These are phyloP conservation scores for Marmota flaviventris DNA, from an alignment of 2,113 vertebrate species.

Conservation along the genomic window DNA sequence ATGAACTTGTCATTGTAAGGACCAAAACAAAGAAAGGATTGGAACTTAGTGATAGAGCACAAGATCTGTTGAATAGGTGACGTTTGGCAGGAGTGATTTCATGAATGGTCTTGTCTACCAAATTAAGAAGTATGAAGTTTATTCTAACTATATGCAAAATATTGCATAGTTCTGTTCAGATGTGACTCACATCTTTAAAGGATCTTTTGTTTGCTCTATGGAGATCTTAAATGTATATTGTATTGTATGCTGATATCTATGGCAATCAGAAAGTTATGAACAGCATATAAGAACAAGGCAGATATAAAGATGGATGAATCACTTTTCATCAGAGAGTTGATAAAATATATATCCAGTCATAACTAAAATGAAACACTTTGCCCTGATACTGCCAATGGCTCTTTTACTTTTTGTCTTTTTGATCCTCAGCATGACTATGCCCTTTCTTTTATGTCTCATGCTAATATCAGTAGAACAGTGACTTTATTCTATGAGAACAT, in stretches of 20 bases:
- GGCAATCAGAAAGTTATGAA: background rate
- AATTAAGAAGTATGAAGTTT: background rate
- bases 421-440: background rate
- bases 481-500: constrained; percentile 16
- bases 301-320: background rate
- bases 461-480: constrained; percentile 16
- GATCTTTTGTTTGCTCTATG: background rate
- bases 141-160: background rate
- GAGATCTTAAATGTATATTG: background rate
- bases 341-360: background rate
- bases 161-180: background rate
- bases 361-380: constrained; percentile 37
- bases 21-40: background rate
- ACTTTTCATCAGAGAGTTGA: background rate
- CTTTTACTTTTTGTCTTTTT: constrained; percentile 40
- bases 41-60: background rate
- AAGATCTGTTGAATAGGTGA: background rate
- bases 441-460: background rate
- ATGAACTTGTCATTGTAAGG: background rate
- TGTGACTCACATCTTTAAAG: background rate
- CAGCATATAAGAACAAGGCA: background rate
- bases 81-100: background rate
- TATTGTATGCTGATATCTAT: background rate
- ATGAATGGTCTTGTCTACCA: background rate
- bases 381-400: background rate